Conservation (phyloP, 2,888 invertebrate species). For the Thyatira batis region DNA sequence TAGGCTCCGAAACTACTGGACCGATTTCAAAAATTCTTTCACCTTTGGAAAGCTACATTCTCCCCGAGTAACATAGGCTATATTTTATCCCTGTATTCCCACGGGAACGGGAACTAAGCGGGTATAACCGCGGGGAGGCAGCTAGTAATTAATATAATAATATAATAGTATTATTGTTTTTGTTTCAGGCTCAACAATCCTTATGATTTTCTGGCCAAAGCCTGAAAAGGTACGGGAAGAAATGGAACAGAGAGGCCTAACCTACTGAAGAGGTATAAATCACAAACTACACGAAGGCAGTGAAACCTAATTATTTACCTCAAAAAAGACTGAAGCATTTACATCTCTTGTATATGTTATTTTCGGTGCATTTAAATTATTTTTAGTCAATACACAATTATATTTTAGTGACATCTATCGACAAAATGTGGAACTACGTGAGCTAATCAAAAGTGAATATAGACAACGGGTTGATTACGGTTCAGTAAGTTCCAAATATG, state of each 20-base stretch:
- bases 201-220: constrained; percentile 72
- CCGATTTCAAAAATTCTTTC: too few relatives aligned
- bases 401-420: constrained; percentile 6
- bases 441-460: neutral
- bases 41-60: too few relatives aligned
- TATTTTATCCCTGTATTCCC: too few relatives aligned
- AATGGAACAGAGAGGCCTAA: constrained; percentile 64
- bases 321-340: constrained; percentile 18
- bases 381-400: neutral
- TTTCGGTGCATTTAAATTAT: constrained; percentile 5
- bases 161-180: constrained; percentile 4
- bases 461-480: too few relatives aligned
- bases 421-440: neutral
- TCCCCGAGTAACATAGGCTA: too few relatives aligned
- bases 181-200: constrained; percentile 59
- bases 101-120: too few relatives aligned
- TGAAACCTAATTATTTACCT: constrained; percentile 15
- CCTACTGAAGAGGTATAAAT: constrained; percentile 43
- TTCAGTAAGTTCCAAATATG: neutral
- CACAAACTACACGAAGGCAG: neutral
- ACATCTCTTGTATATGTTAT: constrained; percentile 3
- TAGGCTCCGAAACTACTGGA: too few relatives aligned
- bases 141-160: too few relatives aligned
- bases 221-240: constrained; percentile 60
- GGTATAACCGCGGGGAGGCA: too few relatives aligned